Evolutionary conservation across 2,888 invertebrate genomes (phyloP).

Genomic region (Synergus japonicus): DNA sequence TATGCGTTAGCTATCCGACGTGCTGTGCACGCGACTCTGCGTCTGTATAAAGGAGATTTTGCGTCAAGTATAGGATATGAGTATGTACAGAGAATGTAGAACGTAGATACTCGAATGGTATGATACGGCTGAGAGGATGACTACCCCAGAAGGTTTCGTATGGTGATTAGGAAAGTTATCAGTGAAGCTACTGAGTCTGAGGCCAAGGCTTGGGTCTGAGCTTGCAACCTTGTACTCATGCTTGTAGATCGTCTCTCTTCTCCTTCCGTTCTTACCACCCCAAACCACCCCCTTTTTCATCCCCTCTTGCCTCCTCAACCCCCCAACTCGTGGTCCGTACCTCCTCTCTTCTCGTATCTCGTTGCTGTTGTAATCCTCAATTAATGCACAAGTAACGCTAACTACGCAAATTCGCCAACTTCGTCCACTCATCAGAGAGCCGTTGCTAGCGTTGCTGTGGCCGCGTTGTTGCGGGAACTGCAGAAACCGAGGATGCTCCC

Average conservation of each 20-base stretch:
- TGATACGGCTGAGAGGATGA: constrained; percentile 62
- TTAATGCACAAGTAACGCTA: constrained; percentile 68
- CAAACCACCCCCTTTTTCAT: not conserved
- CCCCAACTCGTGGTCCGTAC: constrained; percentile 28
- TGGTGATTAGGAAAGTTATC: constrained; percentile 69
- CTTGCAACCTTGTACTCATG: constrained; percentile 51
- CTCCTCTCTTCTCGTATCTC: constrained; percentile 57
- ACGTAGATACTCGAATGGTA: constrained; percentile 56
- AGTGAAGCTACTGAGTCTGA: constrained; percentile 53
- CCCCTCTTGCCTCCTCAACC: constrained; percentile 10
- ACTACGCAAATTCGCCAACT: constrained; percentile 64
- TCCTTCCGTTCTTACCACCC: constrained; percentile 35
- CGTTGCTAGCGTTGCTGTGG: constrained; percentile 38
- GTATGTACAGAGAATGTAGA: constrained; percentile 2
- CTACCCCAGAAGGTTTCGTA: constrained; percentile 65
- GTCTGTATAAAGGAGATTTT: constrained; percentile 71
- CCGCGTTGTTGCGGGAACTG: constrained; percentile 46
- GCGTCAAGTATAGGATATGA: constrained; percentile 57
- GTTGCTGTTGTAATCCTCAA: constrained; percentile 68
- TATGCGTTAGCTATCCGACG: constrained; percentile 46
- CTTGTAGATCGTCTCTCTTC: constrained; percentile 57
- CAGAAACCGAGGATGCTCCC: constrained; percentile 53
- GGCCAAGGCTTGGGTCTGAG: constrained; percentile 56
- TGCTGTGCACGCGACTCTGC: constrained; percentile 67
- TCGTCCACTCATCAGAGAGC: constrained; percentile 54